Evolutionary conservation across 1,140 invertebrate genomes (phyloP), one percentile per base, ranked within the genome.

Genomic region (Formica exsecta): DNA sequence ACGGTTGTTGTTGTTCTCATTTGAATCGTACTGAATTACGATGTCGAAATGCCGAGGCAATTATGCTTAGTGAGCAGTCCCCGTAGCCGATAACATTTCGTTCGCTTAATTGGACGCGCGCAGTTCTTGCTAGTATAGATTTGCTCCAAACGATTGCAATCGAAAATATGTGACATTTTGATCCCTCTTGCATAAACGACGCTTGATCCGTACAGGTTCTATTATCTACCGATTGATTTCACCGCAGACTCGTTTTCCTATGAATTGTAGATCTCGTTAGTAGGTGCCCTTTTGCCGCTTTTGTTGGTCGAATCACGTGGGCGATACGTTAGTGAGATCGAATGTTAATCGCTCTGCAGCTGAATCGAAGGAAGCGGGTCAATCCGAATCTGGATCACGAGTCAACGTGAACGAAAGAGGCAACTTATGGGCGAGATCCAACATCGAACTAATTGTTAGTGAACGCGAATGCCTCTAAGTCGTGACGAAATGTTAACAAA

Each of bases 311-410:
- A 64, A 59, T 81, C 71, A 73, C 51, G 76, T 89, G 77, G 87
- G 87, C 70, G 87, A 80, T 74, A 89, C 44, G 32, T 70, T 68
- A 73, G 41, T 51, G 83, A 54, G 65, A 89, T 89, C 84, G 85
- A 83, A 25, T 73, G 41, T 36, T 54, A 68, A 36, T 86, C 74
- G 61, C 13, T 70, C 64, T 8, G 44, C 57, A 41, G 44, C 59
- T 70, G 51, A 41, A 89, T 89, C 64, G 76, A 89, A 86, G 54
- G 54, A 90, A 90, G 86, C 75, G 61, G 86, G 81, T 90, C 80
- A 90, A 66, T 80, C 74, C 79, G 88, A 90, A 90, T 90, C 74
- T 86, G 48, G 89, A 90, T 70, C 88, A 75, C 70, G 86, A 85
- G 8, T 59, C 54, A 61, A 61, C 38, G n/a, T 38, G 51, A 88